These are phyloP conservation scores for Dryadula phaetusa DNA, from an alignment of 2,888 invertebrate species.

Conservation along the genomic window DNA sequence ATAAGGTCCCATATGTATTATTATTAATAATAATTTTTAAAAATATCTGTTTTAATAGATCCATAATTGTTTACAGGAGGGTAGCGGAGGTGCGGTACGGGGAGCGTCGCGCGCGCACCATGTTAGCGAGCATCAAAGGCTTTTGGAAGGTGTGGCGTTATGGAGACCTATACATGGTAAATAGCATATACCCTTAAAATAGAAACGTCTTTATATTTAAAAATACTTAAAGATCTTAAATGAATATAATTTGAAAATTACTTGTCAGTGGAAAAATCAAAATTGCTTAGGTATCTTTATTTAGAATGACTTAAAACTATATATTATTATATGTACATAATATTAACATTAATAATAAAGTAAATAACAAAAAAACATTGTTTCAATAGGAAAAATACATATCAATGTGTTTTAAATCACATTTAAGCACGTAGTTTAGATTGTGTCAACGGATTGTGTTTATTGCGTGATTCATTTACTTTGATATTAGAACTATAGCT, in stretches of 20 bases:
- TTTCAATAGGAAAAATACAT: slow-evolving; percentile 27
- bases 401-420: slow-evolving; percentile 14
- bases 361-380: slow-evolving; percentile 9
- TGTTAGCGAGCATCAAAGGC: slow-evolving; percentile 78
- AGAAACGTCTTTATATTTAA: too few species aligned
- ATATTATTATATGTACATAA: background rate
- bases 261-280: background rate
- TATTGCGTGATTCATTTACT: slow-evolving; percentile 8
- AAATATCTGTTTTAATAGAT: background rate
- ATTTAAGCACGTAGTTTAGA: slow-evolving; percentile 25
- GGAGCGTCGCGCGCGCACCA: slow-evolving; percentile 70
- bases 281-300: background rate
- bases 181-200: background rate
- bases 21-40: too few species aligned
- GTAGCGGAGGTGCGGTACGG: slow-evolving; percentile 59
- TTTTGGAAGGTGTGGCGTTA: slow-evolving; percentile 83
- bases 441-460: slow-evolving; percentile 22
- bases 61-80: slow-evolving; percentile 57
- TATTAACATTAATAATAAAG: background rate
- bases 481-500: background rate
- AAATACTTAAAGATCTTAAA: too few species aligned
- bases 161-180: slow-evolving; percentile 82
- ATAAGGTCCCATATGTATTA: too few species aligned
- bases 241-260: too few species aligned
- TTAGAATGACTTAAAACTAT: background rate